phyloP scores from a whole-genome alignment of 1,140 invertebrate species.

The Euborellia annulipes region DNA sequence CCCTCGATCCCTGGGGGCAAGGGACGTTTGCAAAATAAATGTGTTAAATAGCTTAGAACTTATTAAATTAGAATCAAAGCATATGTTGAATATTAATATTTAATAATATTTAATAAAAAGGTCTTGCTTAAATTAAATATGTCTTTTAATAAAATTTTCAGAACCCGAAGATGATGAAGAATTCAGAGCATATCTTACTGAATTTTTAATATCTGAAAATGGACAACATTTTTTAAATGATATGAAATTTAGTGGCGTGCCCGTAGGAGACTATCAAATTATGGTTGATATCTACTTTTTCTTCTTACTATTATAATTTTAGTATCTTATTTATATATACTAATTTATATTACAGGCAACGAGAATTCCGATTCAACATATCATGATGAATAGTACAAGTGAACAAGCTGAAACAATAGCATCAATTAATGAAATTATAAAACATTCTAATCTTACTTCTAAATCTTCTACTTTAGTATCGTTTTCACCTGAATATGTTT shows the following conservation, averaged over 20 bases:
- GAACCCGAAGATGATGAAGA: conserved; percentile 24
- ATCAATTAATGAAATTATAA: conserved; percentile 22
- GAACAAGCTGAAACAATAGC: conserved; percentile 26
- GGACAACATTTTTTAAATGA: conserved; percentile 29
- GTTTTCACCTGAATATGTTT: conserved; percentile 25
- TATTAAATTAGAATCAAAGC: too few species aligned
- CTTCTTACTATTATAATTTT: background rate
- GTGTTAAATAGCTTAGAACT: too few species aligned
- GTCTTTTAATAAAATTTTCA: conserved; percentile 6
- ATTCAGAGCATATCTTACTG: conserved; percentile 25
- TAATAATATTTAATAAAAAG: too few species aligned
- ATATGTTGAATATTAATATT: too few species aligned
- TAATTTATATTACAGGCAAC: conserved; percentile 21
- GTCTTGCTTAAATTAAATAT: too few species aligned
- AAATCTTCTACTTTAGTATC: conserved; percentile 21
- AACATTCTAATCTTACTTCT: conserved; percentile 21
- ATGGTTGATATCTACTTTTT: conserved; percentile 19
- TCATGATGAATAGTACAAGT: conserved; percentile 23
- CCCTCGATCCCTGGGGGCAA: too few species aligned
- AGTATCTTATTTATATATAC: background rate
- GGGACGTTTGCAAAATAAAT: too few species aligned
- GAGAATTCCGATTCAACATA: conserved; percentile 26
- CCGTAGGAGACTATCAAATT: conserved; percentile 28
- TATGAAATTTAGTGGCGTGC: conserved; percentile 26
- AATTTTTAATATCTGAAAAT: conserved; percentile 26